Evolutionary conservation across 2,113 vertebrate genomes (phyloP).

Genomic region (Psettodes erumei): DNA sequence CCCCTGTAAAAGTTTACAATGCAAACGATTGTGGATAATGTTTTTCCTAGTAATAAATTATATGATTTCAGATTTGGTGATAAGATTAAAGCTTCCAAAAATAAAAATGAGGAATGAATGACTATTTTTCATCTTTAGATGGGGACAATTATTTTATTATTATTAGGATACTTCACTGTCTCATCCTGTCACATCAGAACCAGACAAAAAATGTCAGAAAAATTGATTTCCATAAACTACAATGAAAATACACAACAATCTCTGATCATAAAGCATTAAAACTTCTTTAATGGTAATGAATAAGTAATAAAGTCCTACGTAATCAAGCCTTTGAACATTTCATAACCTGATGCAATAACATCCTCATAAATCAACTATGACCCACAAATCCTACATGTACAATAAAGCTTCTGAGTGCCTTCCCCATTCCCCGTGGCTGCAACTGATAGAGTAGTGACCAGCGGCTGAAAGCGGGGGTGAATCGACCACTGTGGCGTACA

Average conservation of each 20-base stretch:
- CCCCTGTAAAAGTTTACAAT: not conserved
- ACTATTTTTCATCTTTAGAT: not conserved
- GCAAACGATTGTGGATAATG: not conserved
- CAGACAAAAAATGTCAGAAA: not conserved
- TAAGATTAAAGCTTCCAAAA: not conserved
- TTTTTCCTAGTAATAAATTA: not conserved
- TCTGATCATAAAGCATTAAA: constrained; percentile 23
- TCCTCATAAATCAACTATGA: constrained; percentile 50
- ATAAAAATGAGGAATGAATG: constrained; percentile 4
- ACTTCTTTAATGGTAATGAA: constrained; percentile 1
- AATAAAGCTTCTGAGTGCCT: constrained; percentile 42
- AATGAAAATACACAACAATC: not conserved
- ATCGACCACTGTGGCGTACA: constrained; percentile 65
- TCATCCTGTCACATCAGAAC: not conserved
- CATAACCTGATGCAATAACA: constrained; percentile 49
- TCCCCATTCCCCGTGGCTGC: constrained; percentile 24
- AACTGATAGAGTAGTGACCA: constrained; percentile 71
- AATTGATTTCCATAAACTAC: not conserved
- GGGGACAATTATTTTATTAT: not conserved
- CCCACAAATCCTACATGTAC: constrained; percentile 49
- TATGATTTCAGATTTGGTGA: not conserved
- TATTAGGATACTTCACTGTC: not conserved
- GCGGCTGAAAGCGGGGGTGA: constrained; percentile 63
- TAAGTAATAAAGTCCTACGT: constrained; percentile 15
- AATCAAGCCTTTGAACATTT: constrained; percentile 31